phyloP scores from a whole-genome alignment of 1,140 invertebrate genomes.

The Drosophila subobscura region DNA sequence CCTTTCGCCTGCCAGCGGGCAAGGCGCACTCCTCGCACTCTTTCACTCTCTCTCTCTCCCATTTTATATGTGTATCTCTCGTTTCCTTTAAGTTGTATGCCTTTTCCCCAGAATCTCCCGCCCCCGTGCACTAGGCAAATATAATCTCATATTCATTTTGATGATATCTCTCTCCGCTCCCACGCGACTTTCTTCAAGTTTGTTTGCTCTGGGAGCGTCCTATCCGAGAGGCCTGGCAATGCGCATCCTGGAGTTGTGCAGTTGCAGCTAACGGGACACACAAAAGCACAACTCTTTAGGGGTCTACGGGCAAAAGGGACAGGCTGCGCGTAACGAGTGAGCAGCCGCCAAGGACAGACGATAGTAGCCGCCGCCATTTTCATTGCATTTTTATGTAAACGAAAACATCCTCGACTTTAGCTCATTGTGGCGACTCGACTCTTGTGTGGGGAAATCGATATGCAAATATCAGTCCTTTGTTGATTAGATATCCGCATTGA shows the following conservation, averaged over 20 bases:
- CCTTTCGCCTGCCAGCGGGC: slow-evolving; percentile 51
- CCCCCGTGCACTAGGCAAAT: slow-evolving; percentile 46
- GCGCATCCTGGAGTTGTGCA: slow-evolving; percentile 73
- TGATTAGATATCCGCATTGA: slow-evolving; percentile 18
- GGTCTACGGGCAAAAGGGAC: slow-evolving; percentile 4
- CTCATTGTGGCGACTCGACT: slow-evolving; percentile 9
- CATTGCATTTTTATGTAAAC: slow-evolving; percentile 56
- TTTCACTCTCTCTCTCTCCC: background rate
- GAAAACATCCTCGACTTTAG: slow-evolving; percentile 19
- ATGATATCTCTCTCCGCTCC: slow-evolving; percentile 55
- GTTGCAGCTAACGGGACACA: slow-evolving; percentile 54
- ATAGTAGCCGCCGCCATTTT: slow-evolving; percentile 33
- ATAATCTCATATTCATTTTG: slow-evolving; percentile 81
- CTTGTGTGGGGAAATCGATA: slow-evolving; percentile 38
- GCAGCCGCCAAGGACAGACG: slow-evolving; percentile 14
- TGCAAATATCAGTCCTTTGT: slow-evolving; percentile 29
- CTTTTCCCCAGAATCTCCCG: no score
- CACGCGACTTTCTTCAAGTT: slow-evolving; percentile 46
- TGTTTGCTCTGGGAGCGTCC: slow-evolving; percentile 54
- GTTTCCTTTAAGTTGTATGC: slow-evolving; percentile 2
- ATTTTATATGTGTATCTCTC: background rate
- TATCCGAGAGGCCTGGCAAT: slow-evolving; percentile 30
- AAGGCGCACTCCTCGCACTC: slow-evolving; percentile 23
- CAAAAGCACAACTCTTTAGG: slow-evolving; percentile 72
- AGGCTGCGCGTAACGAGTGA: background rate